Conservation (phyloP, 2,113 vertebrate species). For the Hyla sarda region DNA sequence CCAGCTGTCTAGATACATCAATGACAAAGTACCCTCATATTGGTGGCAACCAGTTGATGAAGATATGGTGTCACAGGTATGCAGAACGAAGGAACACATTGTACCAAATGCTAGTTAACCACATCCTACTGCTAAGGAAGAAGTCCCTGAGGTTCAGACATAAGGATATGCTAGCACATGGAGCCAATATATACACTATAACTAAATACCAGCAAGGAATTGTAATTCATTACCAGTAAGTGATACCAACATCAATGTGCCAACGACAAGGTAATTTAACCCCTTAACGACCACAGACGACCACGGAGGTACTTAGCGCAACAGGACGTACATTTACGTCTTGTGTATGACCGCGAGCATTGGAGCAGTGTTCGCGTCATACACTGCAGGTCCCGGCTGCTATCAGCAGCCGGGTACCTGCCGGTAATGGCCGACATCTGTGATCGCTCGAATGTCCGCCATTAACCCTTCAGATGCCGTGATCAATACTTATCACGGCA, state of each 20-base stretch:
- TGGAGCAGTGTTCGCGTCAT: no score
- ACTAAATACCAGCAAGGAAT: not conserved
- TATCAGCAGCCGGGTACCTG: no score
- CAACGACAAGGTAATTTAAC: not conserved
- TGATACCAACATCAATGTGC: not conserved
- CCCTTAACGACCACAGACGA: no score
- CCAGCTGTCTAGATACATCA: conserved; percentile 36
- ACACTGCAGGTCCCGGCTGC: no score
- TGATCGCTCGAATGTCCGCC: no score
- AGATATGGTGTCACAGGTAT: conserved; percentile 33
- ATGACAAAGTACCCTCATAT: conserved; percentile 28
- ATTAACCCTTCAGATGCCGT: no score
- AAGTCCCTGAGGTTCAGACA: not conserved
- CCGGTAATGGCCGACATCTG: no score
- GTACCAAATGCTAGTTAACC: conserved; percentile 20
- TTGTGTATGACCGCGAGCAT: no score
- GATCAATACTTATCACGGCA: no score
- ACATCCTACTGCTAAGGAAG: conserved; percentile 8
- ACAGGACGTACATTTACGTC: no score
- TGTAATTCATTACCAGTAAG: not conserved
- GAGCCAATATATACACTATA: not conserved
- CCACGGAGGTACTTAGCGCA: no score
- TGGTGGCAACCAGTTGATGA: conserved; percentile 29
- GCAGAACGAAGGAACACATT: conserved; percentile 25
- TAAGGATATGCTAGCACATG: not conserved